A percentile compares a stretch with the other conserved stretches of the same genome.
These are phyloP conservation scores for Whitmania pigra DNA, from an alignment of 1,140 invertebrate species.

Conservation along the genomic window DNA sequence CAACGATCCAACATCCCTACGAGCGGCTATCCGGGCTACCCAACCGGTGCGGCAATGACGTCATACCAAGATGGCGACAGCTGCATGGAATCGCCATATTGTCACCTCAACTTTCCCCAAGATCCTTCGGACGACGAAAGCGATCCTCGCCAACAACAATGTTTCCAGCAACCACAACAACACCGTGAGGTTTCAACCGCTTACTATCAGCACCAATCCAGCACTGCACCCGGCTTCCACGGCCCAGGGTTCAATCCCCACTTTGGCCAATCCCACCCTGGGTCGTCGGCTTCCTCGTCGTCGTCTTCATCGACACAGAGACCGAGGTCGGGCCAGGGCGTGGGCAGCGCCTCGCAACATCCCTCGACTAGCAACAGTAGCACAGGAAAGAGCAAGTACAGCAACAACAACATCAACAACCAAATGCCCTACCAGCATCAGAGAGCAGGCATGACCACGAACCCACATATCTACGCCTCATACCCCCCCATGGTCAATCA, in stretches of 20 bases:
- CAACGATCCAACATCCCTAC: not conserved
- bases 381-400: not conserved
- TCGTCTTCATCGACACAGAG: not conserved
- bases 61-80: not conserved
- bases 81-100: not conserved
- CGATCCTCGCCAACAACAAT: not conserved
- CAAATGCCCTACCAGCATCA: not conserved
- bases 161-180: not conserved
- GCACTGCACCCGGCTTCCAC: not conserved
- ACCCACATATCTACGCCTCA: not conserved
- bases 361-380: not conserved
- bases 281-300: constrained; percentile 6
- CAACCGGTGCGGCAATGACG: too few species aligned
- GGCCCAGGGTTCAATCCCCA: not conserved
- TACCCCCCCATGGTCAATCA: not conserved
- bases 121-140: not conserved
- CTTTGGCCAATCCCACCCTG: not conserved
- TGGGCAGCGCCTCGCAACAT: not conserved
- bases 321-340: not conserved
- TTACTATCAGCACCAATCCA: not conserved
- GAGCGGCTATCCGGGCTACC: not conserved
- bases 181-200: not conserved
- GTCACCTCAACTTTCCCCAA: constrained; percentile 2
- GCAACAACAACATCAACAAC: constrained; percentile 9
- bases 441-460: not conserved